phyloP scores from a whole-genome alignment of 1,140 invertebrate species.

The Leptonema lineaticorne region DNA sequence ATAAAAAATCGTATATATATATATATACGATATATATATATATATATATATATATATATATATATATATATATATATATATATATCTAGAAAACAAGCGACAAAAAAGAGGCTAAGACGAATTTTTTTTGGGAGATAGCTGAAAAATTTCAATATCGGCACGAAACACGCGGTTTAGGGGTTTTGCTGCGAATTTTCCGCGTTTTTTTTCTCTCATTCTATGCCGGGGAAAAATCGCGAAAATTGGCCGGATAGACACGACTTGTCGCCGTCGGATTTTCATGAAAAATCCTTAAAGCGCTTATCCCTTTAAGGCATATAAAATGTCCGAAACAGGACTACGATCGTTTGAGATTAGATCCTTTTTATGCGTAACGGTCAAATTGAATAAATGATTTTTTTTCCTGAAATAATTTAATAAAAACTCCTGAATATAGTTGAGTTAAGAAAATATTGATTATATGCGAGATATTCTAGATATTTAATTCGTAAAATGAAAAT shows the following conservation, averaged over 20 bases:
- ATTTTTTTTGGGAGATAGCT: background rate
- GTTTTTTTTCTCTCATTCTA: too few species aligned
- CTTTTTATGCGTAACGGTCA: too few species aligned
- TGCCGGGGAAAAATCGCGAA: background rate
- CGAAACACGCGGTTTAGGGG: background rate
- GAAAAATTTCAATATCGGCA: constrained; percentile 17
- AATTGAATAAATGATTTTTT: too few species aligned
- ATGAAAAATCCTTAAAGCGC: background rate
- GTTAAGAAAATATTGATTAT: too few species aligned
- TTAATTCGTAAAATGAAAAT: too few species aligned
- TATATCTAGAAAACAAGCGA: too few species aligned
- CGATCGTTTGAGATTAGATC: background rate
- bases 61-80: too few species aligned
- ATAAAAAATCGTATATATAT: background rate
- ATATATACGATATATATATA: background rate
- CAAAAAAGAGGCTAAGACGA: background rate
- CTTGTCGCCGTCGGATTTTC: background rate
- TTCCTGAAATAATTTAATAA: too few species aligned
- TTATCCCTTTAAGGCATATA: background rate
- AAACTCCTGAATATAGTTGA: too few species aligned
- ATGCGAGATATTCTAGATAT: too few species aligned
- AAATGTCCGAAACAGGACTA: background rate
- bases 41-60: too few species aligned
- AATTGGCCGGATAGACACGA: constrained; percentile 7
- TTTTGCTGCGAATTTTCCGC: background rate